These are phyloP conservation scores for Cotesia vestalis DNA, from an alignment of 1,140 invertebrate genomes.

Conservation along the genomic window DNA sequence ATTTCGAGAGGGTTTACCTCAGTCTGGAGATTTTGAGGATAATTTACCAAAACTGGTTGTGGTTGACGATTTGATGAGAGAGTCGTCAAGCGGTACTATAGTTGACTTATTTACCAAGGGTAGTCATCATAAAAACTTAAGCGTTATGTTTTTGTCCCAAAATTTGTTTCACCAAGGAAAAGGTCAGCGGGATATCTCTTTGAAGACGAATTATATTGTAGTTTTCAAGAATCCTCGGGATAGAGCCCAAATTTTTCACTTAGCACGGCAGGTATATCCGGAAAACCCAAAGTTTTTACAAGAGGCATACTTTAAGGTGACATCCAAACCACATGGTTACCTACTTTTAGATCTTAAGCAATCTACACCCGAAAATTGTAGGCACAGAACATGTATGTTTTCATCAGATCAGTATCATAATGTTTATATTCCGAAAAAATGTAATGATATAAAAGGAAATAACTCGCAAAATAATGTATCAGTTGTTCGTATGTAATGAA, in stretches of 20 bases:
- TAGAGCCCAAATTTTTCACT: conserved; percentile 25
- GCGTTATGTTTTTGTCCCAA: conserved; percentile 1
- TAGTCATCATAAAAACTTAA: conserved; percentile 26
- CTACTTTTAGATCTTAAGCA: conserved; percentile 53
- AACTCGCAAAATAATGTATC: no score
- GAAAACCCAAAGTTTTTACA: conserved; percentile 49
- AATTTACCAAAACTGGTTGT: conserved; percentile 9
- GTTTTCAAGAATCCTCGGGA: conserved; percentile 59
- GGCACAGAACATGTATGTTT: conserved; percentile 42
- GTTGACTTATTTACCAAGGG: conserved; percentile 27
- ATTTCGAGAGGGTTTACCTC: no score
- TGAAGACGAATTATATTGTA: conserved; percentile 41
- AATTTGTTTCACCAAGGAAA: not conserved
- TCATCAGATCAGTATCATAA: conserved; percentile 24
- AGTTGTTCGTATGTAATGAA: no score
- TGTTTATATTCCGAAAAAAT: conserved; percentile 36
- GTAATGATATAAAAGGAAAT: no score
- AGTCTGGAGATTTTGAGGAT: no score
- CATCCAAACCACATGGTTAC: conserved; percentile 49
- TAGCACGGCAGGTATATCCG: conserved; percentile 46
- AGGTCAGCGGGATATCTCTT: not conserved
- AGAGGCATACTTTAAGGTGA: conserved; percentile 53
- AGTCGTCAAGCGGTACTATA: conserved; percentile 16
- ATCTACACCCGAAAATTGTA: conserved; percentile 44
- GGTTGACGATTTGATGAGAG: conserved; percentile 27